phyloP scores from a whole-genome alignment of 2,797 vertebrate genomes.

The Pteronotus mesoamericanus region DNA sequence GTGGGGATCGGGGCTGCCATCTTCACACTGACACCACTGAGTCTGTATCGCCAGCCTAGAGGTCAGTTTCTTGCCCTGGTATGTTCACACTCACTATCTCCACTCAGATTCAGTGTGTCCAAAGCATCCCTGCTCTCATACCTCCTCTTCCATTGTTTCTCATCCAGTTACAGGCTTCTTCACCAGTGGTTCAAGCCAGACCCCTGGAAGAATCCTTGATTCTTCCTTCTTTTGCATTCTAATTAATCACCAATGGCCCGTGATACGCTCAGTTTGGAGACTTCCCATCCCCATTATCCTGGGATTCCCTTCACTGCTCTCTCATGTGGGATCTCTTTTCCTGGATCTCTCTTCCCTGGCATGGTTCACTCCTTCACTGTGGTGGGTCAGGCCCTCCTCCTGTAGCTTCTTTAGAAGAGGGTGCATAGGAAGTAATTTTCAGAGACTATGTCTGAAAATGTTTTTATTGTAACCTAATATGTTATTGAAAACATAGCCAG shows the following conservation, averaged over 20 bases:
- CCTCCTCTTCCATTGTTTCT: background rate
- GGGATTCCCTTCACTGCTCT: background rate
- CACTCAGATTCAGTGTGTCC: background rate
- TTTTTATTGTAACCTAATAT: background rate
- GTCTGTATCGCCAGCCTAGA: background rate
- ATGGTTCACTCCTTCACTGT: background rate
- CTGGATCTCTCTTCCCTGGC: background rate
- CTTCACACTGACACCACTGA: background rate
- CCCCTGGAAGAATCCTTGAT: background rate
- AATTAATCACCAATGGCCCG: background rate
- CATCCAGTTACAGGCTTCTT: background rate
- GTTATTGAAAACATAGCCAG: background rate
- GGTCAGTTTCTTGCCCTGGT: background rate
- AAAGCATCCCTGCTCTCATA: background rate
- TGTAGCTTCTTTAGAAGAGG: background rate
- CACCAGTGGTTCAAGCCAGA: background rate
- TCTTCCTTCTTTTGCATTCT: background rate
- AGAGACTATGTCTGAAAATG: background rate
- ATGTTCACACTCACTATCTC: background rate
- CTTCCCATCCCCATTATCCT: background rate
- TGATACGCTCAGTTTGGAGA: background rate
- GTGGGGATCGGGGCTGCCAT: background rate
- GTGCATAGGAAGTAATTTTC: background rate
- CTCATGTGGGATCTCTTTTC: background rate
- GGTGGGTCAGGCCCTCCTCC: background rate